Base-by-base conservation (phyloP, 2,113 vertebrate genomes). In the Coregonus clupeaformis region DNA sequence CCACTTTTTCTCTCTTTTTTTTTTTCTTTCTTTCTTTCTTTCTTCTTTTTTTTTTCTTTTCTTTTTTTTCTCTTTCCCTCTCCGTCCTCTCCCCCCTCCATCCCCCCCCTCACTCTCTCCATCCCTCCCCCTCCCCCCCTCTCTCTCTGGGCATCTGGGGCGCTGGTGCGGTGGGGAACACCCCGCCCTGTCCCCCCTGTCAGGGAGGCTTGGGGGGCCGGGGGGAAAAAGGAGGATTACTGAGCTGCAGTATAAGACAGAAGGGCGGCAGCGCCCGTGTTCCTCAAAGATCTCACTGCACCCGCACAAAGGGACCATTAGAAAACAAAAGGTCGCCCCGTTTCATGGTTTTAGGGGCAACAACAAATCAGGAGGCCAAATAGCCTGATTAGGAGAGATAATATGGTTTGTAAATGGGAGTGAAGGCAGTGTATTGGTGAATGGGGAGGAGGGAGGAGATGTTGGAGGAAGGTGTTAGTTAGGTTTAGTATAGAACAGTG, bases 291-390 rank as follows among this genome's bases (percentile, higher is more conserved):
- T 88, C 88, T 85, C 89, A 89, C 87, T 57, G 77, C 73, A 45
- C 75, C 73, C 78, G 83, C 86, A 90, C 87, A 92, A 91, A 91
- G 86, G 86, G 88, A 92, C 89, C 91, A 93, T 93, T 93, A 94
- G 88, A 4, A 76, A 88, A 93, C 92, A 93, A 93, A 90, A 79
- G 85, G 87, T 45, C 66, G 75, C 73, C 89, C 81, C 45, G 1
- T 6, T 3, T 47, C 3, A 47, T 13, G 6, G 6, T 47, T 90
- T 90, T 86, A 84, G n/a, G n/a, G 85, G 82, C 79, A 84, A 86
- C 85, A 66, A 68, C 1, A 84, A 90, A 90, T 90, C 86, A 84
- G 79, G 74, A 78, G 27, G 20, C 86, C 86, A 89, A 91, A 89
- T 84, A 87, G 82, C 29, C 14, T 88, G 89, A 91, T 91, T 89